Conservation (phyloP, 1,140 invertebrate species). For the Pemphigus obesinymphae region DNA sequence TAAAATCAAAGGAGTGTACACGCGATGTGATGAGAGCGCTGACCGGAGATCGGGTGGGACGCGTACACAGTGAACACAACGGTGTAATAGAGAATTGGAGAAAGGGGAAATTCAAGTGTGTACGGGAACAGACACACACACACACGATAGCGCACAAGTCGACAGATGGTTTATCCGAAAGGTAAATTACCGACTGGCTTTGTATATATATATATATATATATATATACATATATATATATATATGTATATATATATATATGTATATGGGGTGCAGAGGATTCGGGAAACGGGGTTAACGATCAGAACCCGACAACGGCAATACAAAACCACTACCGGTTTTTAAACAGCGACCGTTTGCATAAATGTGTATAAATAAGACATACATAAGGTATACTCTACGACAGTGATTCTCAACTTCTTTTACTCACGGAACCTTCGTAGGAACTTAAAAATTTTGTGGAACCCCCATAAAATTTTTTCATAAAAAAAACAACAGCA, state of each 20-base stretch:
- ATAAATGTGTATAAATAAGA: background rate
- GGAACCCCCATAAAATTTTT: no score
- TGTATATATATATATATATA: background rate
- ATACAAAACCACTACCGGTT: constrained; percentile 32
- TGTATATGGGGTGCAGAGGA: background rate
- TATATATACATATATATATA: no score
- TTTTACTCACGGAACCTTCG: no score
- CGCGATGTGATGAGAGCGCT: background rate
- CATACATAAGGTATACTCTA: no score
- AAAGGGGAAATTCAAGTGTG: background rate
- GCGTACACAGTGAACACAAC: background rate
- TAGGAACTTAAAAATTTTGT: no score
- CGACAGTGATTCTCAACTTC: no score
- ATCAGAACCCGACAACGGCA: constrained; percentile 27
- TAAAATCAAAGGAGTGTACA: background rate
- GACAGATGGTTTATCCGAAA: constrained; percentile 41
- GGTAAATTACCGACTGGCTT: constrained; percentile 33
- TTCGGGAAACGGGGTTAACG: constrained; percentile 29
- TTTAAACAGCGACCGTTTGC: background rate
- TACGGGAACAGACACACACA: background rate
- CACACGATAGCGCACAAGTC: constrained; percentile 10
- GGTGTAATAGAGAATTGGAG: background rate
- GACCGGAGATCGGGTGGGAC: background rate
- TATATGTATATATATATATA: no score
- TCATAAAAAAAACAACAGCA: no score